Conservation (phyloP, 1,140 invertebrate genomes). For the Diorhabda sublineata region DNA sequence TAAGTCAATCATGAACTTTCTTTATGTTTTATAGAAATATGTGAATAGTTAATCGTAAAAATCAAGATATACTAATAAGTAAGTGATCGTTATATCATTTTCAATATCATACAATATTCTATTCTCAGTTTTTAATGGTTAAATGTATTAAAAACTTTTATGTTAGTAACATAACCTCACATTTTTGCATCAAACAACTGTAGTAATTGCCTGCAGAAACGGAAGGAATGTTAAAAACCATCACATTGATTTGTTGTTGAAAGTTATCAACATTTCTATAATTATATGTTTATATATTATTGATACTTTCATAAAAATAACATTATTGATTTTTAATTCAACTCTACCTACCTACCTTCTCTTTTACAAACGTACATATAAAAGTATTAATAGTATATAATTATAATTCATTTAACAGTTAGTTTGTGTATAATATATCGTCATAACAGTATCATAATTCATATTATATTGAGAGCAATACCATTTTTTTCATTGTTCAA, state of each 20-base stretch:
- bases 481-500: background rate
- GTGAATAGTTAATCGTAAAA: background rate
- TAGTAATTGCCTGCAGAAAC: conserved; percentile 9
- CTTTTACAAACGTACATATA: no score
- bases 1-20: conserved; percentile 30
- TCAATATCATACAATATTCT: background rate
- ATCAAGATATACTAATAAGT: background rate
- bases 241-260: no score
- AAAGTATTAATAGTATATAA: no score
- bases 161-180: conserved; percentile 32
- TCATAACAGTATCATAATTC: background rate
- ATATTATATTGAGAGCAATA: background rate
- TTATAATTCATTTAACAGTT: no score
- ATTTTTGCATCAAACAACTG: conserved; percentile 31
- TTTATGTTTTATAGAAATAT: conserved; percentile 7
- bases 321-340: no score
- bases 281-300: no score
- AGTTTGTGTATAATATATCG: no score
- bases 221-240: no score
- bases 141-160: conserved; percentile 6
- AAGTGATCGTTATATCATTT: background rate
- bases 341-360: no score
- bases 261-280: no score
- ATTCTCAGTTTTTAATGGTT: background rate
- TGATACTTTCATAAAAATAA: no score